These are phyloP conservation scores for Myzus persicae DNA, from an alignment of 1,140 invertebrate genomes.

Conservation along the genomic window DNA sequence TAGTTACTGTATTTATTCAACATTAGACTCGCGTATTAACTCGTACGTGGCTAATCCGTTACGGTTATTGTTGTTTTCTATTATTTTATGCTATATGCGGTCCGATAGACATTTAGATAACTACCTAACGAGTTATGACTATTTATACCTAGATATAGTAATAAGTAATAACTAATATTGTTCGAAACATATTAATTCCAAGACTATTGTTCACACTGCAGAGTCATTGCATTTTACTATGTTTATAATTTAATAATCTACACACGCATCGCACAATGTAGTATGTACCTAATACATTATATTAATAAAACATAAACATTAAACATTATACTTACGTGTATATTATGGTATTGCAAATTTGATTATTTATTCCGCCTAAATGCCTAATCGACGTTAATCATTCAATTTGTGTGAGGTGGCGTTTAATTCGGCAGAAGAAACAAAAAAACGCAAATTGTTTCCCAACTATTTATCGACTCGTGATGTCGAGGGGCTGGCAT, in stretches of 20 bases:
- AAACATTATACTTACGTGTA: not conserved
- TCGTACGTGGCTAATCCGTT: slow-evolving; percentile 18
- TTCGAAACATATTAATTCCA: not conserved
- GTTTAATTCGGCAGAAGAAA: slow-evolving; percentile 8
- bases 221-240: not conserved
- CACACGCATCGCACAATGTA: not conserved
- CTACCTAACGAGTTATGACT: not conserved
- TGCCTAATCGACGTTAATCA: not conserved
- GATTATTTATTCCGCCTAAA: not conserved
- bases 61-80: slow-evolving; percentile 18
- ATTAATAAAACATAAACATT: not conserved
- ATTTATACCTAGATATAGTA: not conserved
- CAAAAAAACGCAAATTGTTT: not conserved
- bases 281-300: not conserved
- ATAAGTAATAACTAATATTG: not conserved
- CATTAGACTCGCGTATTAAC: slow-evolving; percentile 20
- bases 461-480: not conserved
- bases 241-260: not conserved
- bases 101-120: not conserved
- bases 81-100: not conserved
- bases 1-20: slow-evolving; percentile 13
- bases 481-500: not conserved
- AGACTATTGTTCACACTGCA: not conserved
- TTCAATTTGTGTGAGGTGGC: not conserved
- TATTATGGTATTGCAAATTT: not conserved